phyloP scores from a whole-genome alignment of 2,888 invertebrate species.

The Lithosia quadra region DNA sequence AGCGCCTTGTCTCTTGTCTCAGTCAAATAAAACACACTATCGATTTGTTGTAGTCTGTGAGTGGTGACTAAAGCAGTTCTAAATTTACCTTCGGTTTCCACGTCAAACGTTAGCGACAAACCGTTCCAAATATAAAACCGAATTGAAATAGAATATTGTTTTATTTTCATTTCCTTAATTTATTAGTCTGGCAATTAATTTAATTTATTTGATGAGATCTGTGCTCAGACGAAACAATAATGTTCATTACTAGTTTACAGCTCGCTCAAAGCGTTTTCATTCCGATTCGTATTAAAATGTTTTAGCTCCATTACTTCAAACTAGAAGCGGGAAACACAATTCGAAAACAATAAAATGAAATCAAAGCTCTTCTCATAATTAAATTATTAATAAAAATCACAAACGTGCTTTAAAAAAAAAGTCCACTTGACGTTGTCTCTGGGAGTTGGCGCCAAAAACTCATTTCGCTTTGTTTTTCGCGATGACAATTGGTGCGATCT shows the following conservation, averaged over 20 bases:
- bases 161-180: constrained; percentile 16
- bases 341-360: constrained; percentile 16
- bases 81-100: constrained; percentile 13
- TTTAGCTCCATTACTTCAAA: constrained; percentile 6
- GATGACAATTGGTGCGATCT: constrained; percentile 37
- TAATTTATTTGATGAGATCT: constrained; percentile 20
- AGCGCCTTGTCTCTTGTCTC: background rate
- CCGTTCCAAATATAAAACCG: constrained; percentile 17
- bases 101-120: background rate
- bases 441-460: constrained; percentile 47
- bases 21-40: background rate
- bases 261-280: constrained; percentile 7
- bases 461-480: constrained; percentile 31
- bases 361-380: constrained; percentile 19
- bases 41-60: constrained; percentile 7
- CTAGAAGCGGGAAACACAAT: background rate
- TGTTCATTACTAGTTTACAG: constrained; percentile 9
- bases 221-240: constrained; percentile 1
- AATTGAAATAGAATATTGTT: constrained; percentile 16
- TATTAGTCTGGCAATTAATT: constrained; percentile 18
- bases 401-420: constrained; percentile 11
- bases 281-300: constrained; percentile 21
- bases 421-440: constrained; percentile 19
- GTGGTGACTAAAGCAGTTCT: background rate
- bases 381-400: constrained; percentile 16